Evolutionary conservation across 2,113 vertebrate genomes (phyloP).

Genomic region (Phalacrocorax carbo): DNA sequence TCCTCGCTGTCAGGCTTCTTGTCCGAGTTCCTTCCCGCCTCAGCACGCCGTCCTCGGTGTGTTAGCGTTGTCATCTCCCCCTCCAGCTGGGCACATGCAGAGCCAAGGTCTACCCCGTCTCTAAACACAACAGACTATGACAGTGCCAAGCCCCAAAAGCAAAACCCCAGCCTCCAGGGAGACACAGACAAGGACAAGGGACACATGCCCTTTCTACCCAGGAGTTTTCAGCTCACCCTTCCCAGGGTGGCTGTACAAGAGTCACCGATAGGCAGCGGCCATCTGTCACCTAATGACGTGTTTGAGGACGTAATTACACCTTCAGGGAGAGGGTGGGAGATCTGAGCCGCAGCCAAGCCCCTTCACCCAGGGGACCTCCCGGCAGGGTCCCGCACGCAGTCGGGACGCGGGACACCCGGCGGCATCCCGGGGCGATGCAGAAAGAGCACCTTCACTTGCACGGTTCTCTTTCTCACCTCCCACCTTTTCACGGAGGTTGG

Average conservation of each 20-base stretch:
- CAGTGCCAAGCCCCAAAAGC: accelerated
- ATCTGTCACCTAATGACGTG: accelerated
- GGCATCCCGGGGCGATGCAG: background rate
- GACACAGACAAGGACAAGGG: accelerated
- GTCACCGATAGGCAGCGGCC: accelerated
- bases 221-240: accelerated
- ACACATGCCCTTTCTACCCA: accelerated
- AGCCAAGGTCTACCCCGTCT: accelerated
- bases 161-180: background rate
- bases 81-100: background rate
- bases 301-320: accelerated
- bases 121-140: accelerated
- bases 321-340: no score
- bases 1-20: conserved; percentile 56
- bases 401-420: no score
- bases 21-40: conserved; percentile 47
- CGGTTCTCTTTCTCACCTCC: background rate
- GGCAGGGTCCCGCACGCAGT: background rate
- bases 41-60: conserved; percentile 67
- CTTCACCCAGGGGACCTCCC: background rate
- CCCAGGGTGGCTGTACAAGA: background rate
- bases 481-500: no score
- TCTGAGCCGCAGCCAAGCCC: no score
- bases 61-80: conserved; percentile 80
- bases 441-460: background rate